A percentile compares a stretch with the other conserved stretches of the same genome.
Conservation (phyloP, 2,113 vertebrate genomes). For the Vidua chalybeata region DNA sequence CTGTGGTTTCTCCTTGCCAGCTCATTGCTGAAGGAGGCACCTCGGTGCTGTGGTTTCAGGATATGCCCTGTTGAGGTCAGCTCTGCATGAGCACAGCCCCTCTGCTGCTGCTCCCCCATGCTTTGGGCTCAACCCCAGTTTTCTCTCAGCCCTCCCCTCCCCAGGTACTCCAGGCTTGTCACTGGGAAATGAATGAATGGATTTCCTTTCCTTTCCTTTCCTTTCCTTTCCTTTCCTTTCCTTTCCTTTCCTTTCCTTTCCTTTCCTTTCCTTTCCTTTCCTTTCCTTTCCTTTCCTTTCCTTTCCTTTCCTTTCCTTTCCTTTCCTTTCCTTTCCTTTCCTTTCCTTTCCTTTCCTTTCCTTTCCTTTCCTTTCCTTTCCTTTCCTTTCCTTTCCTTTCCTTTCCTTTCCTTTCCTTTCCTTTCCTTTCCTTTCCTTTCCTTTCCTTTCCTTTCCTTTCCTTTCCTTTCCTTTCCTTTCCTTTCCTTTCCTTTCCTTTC, state of each 20-base stretch:
- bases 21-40: not conserved
- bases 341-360: too few relatives aligned
- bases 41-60: not conserved
- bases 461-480: too few relatives aligned
- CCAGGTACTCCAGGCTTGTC: not conserved
- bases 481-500: too few relatives aligned
- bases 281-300: too few relatives aligned
- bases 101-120: not conserved
- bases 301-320: too few relatives aligned
- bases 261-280: not conserved
- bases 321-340: too few relatives aligned
- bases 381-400: too few relatives aligned
- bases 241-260: not conserved
- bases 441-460: too few relatives aligned
- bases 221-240: not conserved
- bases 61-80: fast-evolving
- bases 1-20: not conserved
- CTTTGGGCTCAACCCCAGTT: fast-evolving
- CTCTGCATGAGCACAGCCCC: not conserved
- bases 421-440: too few relatives aligned
- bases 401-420: too few relatives aligned
- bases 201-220: not conserved
- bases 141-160: not conserved
- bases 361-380: too few relatives aligned
- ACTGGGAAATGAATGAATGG: not conserved